Conservation (phyloP, 2,797 vertebrate species). For the Sebastes umbrosus region DNA sequence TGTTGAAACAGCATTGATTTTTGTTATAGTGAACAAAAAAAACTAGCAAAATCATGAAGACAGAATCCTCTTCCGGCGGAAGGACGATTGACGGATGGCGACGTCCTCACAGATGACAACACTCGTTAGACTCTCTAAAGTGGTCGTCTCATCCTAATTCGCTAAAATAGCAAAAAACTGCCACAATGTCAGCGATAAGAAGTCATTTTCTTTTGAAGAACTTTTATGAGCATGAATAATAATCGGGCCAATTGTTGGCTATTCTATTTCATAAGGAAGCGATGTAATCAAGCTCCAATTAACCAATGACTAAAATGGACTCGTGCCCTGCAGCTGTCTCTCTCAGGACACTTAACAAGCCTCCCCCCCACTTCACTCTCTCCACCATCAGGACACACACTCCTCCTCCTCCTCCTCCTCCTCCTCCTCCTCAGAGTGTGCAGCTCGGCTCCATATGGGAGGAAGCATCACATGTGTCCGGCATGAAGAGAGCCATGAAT, state of each 20-base stretch:
- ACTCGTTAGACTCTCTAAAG: slow-evolving; percentile 47
- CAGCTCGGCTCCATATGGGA: slow-evolving; percentile 65
- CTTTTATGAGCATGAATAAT: slow-evolving; percentile 74
- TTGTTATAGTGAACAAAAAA: slow-evolving; percentile 82
- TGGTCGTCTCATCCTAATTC: slow-evolving; percentile 33
- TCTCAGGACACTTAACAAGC: slow-evolving; percentile 63
- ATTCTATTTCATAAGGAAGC: slow-evolving; percentile 70
- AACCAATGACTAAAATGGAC: slow-evolving; percentile 79
- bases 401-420: background rate
- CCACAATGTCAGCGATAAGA: slow-evolving; percentile 66
- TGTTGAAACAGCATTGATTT: slow-evolving; percentile 84
- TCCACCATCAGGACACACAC: slow-evolving; percentile 36
- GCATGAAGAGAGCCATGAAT: slow-evolving; percentile 72
- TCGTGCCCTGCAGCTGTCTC: slow-evolving; percentile 66
- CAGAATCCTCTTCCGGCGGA: background rate
- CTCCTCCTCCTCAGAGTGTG: slow-evolving; percentile 35
- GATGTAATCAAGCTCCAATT: slow-evolving; percentile 81
- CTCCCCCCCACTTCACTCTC: background rate
- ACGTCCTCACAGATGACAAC: slow-evolving; percentile 44
- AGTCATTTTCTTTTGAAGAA: slow-evolving; percentile 78
- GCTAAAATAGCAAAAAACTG: slow-evolving; percentile 62
- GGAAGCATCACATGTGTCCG: slow-evolving; percentile 72
- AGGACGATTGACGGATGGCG: slow-evolving; percentile 52
- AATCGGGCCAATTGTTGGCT: slow-evolving; percentile 72
- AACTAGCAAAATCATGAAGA: slow-evolving; percentile 51